Percentiles rank a stretch among this genome's conserved stretches.
These are phyloP conservation scores for Xanthia togata DNA, from an alignment of 2,888 invertebrate genomes.

Conservation along the genomic window DNA sequence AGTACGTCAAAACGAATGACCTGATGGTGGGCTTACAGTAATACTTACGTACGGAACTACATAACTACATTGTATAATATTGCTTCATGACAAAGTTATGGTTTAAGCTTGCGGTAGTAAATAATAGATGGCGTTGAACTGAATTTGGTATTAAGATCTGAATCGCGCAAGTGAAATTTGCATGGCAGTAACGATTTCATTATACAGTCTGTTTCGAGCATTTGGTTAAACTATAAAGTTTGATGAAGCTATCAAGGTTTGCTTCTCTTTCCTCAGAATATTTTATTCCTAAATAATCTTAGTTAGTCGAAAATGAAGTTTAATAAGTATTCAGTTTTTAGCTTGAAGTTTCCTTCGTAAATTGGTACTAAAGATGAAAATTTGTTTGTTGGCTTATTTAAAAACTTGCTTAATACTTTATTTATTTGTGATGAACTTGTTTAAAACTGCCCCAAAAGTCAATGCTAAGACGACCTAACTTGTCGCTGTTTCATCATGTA, in stretches of 20 bases:
- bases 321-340: constrained; percentile 25
- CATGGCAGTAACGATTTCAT: constrained; percentile 50
- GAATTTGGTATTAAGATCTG: constrained; percentile 44
- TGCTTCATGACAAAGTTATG: constrained; percentile 30
- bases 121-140: constrained; percentile 54
- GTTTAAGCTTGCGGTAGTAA: constrained; percentile 31
- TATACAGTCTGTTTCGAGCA: constrained; percentile 42
- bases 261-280: constrained; percentile 31
- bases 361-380: constrained; percentile 11
- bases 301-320: constrained; percentile 23
- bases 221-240: constrained; percentile 50
- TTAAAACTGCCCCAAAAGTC: background rate
- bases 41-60: constrained; percentile 17
- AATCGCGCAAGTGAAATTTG: constrained; percentile 54
- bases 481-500: background rate
- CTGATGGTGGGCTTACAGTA: constrained; percentile 19
- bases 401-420: background rate
- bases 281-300: constrained; percentile 39
- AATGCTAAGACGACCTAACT: background rate
- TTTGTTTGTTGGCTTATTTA: constrained; percentile 19
- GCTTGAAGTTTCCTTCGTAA: constrained; percentile 10
- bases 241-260: constrained; percentile 41
- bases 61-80: constrained; percentile 23
- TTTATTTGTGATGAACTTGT: background rate
- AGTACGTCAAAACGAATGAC: constrained; percentile 30